phyloP scores from a whole-genome alignment of 2,113 vertebrate species.

The Todiramphus saurophagus region DNA sequence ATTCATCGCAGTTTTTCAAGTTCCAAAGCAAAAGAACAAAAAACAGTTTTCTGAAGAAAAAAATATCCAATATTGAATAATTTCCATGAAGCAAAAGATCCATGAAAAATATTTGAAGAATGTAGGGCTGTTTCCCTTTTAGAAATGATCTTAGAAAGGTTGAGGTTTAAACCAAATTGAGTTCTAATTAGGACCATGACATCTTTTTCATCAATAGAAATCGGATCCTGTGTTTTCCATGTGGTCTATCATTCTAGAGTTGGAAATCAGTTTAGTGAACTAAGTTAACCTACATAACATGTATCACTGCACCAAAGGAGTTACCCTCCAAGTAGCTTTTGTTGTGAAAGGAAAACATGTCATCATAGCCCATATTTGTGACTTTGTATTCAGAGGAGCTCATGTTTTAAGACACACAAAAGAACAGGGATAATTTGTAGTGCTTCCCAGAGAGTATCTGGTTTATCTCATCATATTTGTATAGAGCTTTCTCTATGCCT shows the following conservation, averaged over 20 bases:
- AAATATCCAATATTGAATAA: neutral
- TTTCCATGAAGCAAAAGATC: neutral
- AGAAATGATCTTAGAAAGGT: neutral
- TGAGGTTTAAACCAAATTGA: neutral
- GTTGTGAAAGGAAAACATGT: neutral
- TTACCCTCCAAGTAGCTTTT: neutral
- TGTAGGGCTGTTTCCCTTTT: neutral
- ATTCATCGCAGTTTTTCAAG: neutral
- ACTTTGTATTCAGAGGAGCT: neutral
- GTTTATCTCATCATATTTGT: neutral
- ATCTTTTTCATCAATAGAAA: neutral
- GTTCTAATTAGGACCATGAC: neutral
- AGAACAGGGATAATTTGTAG: neutral
- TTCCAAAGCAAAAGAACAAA: neutral
- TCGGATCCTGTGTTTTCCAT: neutral
- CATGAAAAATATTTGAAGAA: neutral
- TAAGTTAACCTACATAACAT: neutral
- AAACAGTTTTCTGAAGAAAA: neutral
- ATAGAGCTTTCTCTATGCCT: neutral
- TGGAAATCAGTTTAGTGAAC: neutral
- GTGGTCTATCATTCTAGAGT: neutral
- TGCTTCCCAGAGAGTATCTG: neutral
- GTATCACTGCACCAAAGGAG: neutral
- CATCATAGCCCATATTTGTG: neutral
- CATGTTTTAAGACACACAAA: neutral